Base-by-base conservation (phyloP, 2,113 vertebrate species). In the Coptodon rendalli region DNA sequence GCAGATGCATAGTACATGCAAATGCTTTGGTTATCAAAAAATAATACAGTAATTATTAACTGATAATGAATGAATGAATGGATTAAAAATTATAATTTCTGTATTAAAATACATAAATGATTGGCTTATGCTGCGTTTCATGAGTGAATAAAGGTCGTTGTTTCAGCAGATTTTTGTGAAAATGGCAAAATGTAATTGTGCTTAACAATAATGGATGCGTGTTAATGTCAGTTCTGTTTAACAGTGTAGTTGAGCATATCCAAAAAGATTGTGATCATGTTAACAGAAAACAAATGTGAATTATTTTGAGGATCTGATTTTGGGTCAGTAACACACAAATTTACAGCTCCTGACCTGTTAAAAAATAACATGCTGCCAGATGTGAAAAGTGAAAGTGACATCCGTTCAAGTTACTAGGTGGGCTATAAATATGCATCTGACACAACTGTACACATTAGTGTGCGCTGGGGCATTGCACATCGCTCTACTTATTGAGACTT, bases 321-420 rank as follows among this genome's bases (percentile, higher is more conserved):
- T 78, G 71, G 9, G 71, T 50, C 71, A 78, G 71, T 78, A 45
- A 78, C 24, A n/a, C 27, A 76, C 71, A 22, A 3, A 66, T 66
- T 50, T 73, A 29, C 14, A 76, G 40, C 50, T 11, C 17, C 71
- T 85, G 40, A 16, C 86, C 48, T 87, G 85, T 89, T 82, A 59
- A 87, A 57, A 80, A 68, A 43, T 14, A 53, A 53, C 48, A 59
- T 57, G 48, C 50, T 79, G 78, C 88, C 89, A 87, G 66, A 82
- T 81, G 78, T 86, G 59, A 92, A 93, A 66, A 50, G 40, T 78
- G 83, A 93, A 59, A 40, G 14, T 81, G 83, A 88, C 63, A 88
- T 84, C 88, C 71, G 57, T 90, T 91, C 82, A 88, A 27, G 59
- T 86, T 85, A 63, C 56, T 89, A 85, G 91, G 90, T 89, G 90